Evolutionary conservation across 2,888 invertebrate genomes (phyloP).

Genomic region (Caenorhabditis panamensis): DNA sequence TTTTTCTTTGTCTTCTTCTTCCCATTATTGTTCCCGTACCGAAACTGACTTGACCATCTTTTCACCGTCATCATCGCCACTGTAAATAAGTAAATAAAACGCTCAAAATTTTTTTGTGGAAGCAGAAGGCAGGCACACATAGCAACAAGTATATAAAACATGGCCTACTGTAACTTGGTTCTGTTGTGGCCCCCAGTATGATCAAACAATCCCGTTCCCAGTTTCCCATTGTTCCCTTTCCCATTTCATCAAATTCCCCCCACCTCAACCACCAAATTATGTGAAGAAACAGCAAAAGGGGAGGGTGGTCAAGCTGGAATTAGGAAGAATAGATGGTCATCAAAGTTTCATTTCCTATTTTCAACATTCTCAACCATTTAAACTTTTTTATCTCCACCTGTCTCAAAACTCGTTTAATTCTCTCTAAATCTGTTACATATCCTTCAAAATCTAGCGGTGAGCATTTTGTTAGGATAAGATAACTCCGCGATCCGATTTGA

Average conservation of each 20-base stretch:
- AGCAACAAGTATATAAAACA: slow-evolving; percentile 60
- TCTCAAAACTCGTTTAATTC: not conserved
- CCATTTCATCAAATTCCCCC: not conserved
- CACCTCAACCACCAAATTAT: slow-evolving; percentile 35
- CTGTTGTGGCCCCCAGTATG: slow-evolving; percentile 37
- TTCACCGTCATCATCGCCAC: slow-evolving; percentile 1
- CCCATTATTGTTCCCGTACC: slow-evolving; percentile 23
- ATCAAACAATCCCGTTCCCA: slow-evolving; percentile 59
- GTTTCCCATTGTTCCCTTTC: slow-evolving; percentile 41
- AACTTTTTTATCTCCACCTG: not conserved
- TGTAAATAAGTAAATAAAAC: slow-evolving; percentile 28
- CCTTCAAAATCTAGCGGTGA: not conserved
- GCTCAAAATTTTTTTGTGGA: slow-evolving; percentile 28
- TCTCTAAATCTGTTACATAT: slow-evolving; percentile 1
- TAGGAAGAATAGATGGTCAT: slow-evolving; percentile 42
- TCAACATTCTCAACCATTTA: slow-evolving; percentile 2
- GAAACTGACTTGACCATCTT: slow-evolving; percentile 21
- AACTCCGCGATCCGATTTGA: slow-evolving; percentile 15
- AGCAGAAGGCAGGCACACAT: slow-evolving; percentile 22
- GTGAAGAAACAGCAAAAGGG: slow-evolving; percentile 35
- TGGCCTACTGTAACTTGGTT: slow-evolving; percentile 53
- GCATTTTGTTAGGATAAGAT: not conserved
- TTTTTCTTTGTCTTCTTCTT: slow-evolving; percentile 8
- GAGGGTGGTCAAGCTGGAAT: slow-evolving; percentile 21
- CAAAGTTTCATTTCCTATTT: slow-evolving; percentile 40